These are phyloP conservation scores for Anarrhichthys ocellatus DNA, from an alignment of 2,113 vertebrate genomes.

Conservation along the genomic window DNA sequence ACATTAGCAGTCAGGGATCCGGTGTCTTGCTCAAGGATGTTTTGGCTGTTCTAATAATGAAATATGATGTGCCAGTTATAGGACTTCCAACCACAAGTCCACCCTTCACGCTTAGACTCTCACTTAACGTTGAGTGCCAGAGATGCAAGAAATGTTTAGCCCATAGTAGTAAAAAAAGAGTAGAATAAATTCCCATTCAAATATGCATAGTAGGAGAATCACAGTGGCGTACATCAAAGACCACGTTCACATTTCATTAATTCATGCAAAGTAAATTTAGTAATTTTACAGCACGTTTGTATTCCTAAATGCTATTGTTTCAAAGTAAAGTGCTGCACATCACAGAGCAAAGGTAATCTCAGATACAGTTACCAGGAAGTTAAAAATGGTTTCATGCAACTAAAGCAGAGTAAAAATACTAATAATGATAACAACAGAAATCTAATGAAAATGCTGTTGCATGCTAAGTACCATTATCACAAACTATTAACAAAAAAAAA, in stretches of 20 bases:
- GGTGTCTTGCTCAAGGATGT: constrained; percentile 64
- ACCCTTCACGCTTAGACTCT: constrained; percentile 21
- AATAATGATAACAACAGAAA: background rate
- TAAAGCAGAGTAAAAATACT: background rate
- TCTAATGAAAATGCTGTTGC: no score
- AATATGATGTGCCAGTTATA: constrained; percentile 51
- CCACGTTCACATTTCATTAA: no score
- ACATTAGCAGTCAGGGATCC: constrained; percentile 43
- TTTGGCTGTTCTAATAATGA: constrained; percentile 53
- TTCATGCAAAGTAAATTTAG: no score
- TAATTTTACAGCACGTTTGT: no score
- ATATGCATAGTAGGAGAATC: no score
- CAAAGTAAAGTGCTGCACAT: no score
- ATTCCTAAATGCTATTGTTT: background rate
- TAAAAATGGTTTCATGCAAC: background rate
- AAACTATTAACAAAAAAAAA: no score
- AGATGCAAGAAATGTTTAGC: constrained; percentile 12
- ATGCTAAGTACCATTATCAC: no score
- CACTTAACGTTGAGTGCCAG: constrained; percentile 22
- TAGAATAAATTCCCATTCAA: no score
- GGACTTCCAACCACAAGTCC: constrained; percentile 25
- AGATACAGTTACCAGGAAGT: background rate
- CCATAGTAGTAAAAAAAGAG: no score
- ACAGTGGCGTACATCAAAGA: no score
- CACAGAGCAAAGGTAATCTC: background rate